These are phyloP conservation scores for Syngnathus acus DNA, from an alignment of 2,797 vertebrate genomes.

Conservation along the genomic window DNA sequence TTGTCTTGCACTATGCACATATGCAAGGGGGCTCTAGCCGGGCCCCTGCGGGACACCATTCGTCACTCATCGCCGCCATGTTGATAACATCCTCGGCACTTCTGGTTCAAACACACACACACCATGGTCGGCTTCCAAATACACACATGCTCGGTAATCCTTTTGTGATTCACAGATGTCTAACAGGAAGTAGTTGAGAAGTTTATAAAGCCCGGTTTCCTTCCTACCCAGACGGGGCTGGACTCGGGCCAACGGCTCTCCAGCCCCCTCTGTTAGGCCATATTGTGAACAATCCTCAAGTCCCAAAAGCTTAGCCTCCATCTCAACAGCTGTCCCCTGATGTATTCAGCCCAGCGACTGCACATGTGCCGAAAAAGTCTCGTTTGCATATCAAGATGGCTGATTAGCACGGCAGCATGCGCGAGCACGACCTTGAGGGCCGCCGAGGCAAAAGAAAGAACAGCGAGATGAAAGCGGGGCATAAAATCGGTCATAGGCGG, in stretches of 20 bases:
- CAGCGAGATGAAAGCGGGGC: slow-evolving; percentile 49
- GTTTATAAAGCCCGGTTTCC: slow-evolving; percentile 64
- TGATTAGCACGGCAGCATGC: slow-evolving; percentile 64
- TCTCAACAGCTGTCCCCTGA: slow-evolving; percentile 52
- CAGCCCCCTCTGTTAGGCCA: slow-evolving; percentile 27
- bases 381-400: slow-evolving; percentile 59
- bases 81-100: slow-evolving; percentile 72
- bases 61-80: slow-evolving; percentile 70
- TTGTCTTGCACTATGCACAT: background rate
- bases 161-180: slow-evolving; percentile 70
- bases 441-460: slow-evolving; percentile 26
- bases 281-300: slow-evolving; percentile 9
- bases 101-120: slow-evolving; percentile 30
- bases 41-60: slow-evolving; percentile 57
- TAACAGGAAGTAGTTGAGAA: slow-evolving; percentile 72
- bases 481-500: background rate
- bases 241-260: slow-evolving; percentile 47
- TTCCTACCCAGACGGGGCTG: slow-evolving; percentile 64
- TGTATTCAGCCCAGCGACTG: slow-evolving; percentile 55
- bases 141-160: slow-evolving; percentile 53
- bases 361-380: slow-evolving; percentile 53
- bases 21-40: slow-evolving; percentile 38
- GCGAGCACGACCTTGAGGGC: slow-evolving; percentile 55
- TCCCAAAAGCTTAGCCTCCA: slow-evolving; percentile 9
- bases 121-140: slow-evolving; percentile 62